Conservation (phyloP, 2,113 vertebrate genomes). For the Bufo gargarizans region DNA sequence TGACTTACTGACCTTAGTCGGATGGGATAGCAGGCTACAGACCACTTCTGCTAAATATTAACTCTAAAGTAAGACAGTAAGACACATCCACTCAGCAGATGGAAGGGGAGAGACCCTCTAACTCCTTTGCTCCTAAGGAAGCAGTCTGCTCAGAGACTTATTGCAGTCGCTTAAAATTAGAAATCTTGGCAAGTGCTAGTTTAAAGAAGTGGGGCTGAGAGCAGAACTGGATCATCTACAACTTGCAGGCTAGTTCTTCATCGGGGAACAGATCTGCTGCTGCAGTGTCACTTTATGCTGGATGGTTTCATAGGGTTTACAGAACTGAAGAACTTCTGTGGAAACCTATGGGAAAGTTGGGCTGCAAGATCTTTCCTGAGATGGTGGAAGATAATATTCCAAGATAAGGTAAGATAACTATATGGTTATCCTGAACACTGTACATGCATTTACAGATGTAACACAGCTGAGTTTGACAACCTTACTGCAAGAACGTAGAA, state of each 20-base stretch:
- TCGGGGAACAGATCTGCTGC: background rate
- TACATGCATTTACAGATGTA: background rate
- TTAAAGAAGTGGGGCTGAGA: constrained; percentile 71
- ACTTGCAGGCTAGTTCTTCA: constrained; percentile 15
- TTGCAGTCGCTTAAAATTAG: constrained; percentile 83
- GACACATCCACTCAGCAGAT: constrained; percentile 3
- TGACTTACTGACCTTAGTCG: constrained; percentile 29
- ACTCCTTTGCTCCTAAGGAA: background rate
- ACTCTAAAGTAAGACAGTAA: constrained; percentile 15
- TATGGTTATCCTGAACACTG: background rate
- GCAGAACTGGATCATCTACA: constrained; percentile 62
- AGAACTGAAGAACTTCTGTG: background rate
- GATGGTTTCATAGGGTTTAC: constrained; percentile 9
- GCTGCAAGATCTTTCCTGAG: constrained; percentile 31
- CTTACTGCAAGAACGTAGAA: background rate
- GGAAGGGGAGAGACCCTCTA: constrained; percentile 28
- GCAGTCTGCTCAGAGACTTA: constrained; percentile 52
- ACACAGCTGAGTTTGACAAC: background rate
- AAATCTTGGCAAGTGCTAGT: constrained; percentile 71
- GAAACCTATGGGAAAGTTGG: constrained; percentile 45
- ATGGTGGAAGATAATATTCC: constrained; percentile 30
- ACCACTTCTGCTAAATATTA: constrained; percentile 34
- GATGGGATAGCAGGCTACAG: constrained; percentile 19
- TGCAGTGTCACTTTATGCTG: background rate
- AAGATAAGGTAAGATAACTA: constrained; percentile 49